A percentile compares a stretch with the other conserved stretches of the same genome.
Conservation (phyloP, 35 echinoderm and acorn worm species). For the Heliocidaris tuberculata region DNA sequence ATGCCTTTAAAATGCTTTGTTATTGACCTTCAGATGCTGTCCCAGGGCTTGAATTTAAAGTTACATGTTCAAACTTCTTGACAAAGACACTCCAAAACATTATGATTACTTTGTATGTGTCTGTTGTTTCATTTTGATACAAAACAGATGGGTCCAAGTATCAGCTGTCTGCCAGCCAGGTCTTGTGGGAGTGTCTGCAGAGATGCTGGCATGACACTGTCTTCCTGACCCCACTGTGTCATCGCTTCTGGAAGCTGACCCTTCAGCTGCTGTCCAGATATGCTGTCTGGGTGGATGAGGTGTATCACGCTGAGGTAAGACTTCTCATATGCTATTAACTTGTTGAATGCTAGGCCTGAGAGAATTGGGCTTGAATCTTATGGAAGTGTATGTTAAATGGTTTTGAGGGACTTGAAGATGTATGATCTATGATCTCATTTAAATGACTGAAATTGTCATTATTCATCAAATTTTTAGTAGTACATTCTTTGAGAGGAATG, state of each 20-base stretch:
- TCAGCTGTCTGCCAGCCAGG: conserved; percentile 49
- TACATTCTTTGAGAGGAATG: no score
- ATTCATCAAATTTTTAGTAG: no score
- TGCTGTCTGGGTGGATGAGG: conserved; percentile 82
- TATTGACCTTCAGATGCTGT: no score
- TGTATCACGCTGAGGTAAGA: conserved; percentile 73
- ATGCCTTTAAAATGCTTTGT: no score
- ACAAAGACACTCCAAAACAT: background rate
- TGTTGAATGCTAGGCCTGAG: background rate
- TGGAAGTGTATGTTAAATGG: background rate
- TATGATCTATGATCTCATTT: no score
- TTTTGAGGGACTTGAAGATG: background rate
- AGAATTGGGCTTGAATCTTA: background rate
- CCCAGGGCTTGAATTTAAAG: no score
- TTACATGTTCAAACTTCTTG: background rate
- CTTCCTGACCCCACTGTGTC: conserved; percentile 79
- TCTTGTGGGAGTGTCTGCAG: conserved; percentile 72
- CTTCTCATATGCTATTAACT: no score
- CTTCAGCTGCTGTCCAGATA: conserved; percentile 83
- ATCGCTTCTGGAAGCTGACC: conserved; percentile 98
- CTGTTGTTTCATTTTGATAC: background rate
- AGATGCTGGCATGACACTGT: conserved; percentile 79
- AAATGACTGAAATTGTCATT: no score
- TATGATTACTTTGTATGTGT: background rate
- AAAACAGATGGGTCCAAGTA: conserved; percentile 44